A percentile compares a stretch with the other conserved stretches of the same genome.
Evolutionary conservation across 1,140 invertebrate genomes (phyloP).

Genomic region (Aphelenchoides avenae): DNA sequence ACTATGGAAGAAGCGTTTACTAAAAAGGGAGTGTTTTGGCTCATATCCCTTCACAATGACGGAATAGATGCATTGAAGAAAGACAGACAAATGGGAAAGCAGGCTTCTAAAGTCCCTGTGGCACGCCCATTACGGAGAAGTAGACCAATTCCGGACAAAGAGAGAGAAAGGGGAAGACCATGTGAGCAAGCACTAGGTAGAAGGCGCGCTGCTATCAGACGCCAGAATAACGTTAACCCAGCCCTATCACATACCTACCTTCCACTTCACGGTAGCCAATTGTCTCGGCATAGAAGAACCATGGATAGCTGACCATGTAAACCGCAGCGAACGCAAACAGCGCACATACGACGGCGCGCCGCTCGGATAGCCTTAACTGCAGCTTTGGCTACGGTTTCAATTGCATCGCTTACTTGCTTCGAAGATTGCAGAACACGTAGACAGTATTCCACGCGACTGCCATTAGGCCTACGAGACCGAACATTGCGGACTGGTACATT

Average conservation of each 20-base stretch:
- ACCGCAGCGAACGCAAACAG: slow-evolving; percentile 6
- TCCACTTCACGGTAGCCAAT: slow-evolving; percentile 7
- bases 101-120: slow-evolving; percentile 11
- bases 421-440: slow-evolving; percentile 25
- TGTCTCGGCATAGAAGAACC: slow-evolving; percentile 19
- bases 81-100: slow-evolving; percentile 40
- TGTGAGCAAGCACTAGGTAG: too few species aligned
- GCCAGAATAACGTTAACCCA: too few species aligned
- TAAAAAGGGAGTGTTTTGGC: too few species aligned
- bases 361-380: slow-evolving; percentile 25
- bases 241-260: slow-evolving; percentile 9
- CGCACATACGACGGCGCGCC: too few species aligned
- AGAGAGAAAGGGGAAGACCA: too few species aligned
- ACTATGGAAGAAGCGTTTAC: too few species aligned
- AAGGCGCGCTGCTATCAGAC: too few species aligned
- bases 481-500: slow-evolving; percentile 28
- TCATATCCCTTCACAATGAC: too few species aligned
- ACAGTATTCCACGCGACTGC: slow-evolving; percentile 18
- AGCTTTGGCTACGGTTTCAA: slow-evolving; percentile 14
- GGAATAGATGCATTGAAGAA: too few species aligned
- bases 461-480: slow-evolving; percentile 26
- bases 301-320: slow-evolving; percentile 29
- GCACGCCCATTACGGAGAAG: too few species aligned
- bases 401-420: slow-evolving; percentile 25
- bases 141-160: not conserved